These are phyloP conservation scores for Mormyrops attenuatus DNA, from an alignment of 2,797 vertebrate species.

Conservation along the genomic window DNA sequence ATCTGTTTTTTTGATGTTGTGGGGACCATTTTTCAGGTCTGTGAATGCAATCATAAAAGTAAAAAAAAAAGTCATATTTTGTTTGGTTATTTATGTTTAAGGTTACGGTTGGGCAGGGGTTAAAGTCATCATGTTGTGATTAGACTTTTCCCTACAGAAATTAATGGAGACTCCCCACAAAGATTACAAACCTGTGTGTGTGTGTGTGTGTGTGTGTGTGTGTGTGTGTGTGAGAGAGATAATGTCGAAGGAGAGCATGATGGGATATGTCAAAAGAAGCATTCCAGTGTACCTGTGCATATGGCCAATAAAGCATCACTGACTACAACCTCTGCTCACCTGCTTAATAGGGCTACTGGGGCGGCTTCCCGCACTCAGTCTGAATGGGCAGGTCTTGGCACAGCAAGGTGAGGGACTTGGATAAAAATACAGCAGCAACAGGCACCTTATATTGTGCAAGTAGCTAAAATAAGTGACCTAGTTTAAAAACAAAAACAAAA, in stretches of 20 bases:
- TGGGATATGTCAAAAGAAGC: not conserved
- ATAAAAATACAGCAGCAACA: not conserved
- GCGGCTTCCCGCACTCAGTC: not conserved
- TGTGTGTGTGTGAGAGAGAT: not conserved
- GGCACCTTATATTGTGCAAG: not conserved
- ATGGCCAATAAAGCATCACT: not conserved
- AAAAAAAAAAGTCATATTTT: no score
- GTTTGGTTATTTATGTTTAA: no score
- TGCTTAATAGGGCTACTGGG: not conserved
- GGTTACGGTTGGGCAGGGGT: no score
- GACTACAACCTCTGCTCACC: not conserved
- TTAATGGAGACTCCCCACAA: no score
- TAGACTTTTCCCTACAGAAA: no score
- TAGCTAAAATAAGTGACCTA: not conserved
- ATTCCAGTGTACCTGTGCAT: not conserved
- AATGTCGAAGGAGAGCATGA: not conserved
- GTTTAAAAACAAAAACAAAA: not conserved
- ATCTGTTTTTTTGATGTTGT: no score
- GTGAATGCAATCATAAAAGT: no score
- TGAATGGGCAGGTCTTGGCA: not conserved
- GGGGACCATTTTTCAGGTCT: no score
- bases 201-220: not conserved
- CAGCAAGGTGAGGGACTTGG: not conserved
- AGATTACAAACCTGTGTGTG: no score
- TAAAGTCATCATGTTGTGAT: no score